These are phyloP conservation scores for Todus mexicanus DNA, from an alignment of 2,797 vertebrate species.

Conservation along the genomic window DNA sequence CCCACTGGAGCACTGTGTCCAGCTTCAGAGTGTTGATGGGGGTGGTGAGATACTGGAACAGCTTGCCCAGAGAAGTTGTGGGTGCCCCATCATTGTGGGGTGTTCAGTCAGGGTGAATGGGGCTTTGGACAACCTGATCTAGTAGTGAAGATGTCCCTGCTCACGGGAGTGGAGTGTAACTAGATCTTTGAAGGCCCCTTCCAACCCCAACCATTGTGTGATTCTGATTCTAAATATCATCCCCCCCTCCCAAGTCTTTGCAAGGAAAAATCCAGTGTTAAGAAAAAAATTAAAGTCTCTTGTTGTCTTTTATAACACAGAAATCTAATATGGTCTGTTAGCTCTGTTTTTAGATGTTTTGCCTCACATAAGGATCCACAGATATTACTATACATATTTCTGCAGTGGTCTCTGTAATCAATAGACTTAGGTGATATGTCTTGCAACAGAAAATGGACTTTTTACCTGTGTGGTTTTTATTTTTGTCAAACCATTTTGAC, in stretches of 20 bases:
- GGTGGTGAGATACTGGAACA: no score
- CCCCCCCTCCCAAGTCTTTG: not conserved
- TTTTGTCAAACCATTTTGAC: not conserved
- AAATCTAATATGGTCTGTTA: not conserved
- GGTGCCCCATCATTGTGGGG: no score
- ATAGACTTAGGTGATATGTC: not conserved
- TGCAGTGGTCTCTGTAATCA: not conserved
- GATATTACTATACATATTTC: not conserved
- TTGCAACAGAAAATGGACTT: not conserved
- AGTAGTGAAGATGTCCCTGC: not conserved
- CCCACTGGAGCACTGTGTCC: no score
- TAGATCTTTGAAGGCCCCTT: not conserved
- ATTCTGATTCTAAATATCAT: not conserved
- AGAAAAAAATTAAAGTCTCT: not conserved
- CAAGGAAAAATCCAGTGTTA: not conserved
- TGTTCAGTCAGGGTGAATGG: not conserved
- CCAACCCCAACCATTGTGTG: not conserved
- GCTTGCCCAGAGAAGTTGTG: no score
- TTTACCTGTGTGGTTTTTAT: not conserved
- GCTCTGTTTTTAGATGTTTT: not conserved
- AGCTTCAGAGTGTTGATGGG: no score
- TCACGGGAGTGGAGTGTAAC: not conserved
- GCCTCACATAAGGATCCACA: no score
- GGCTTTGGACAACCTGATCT: not conserved
- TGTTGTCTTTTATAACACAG: not conserved